Conservation (phyloP, 2,797 vertebrate species). For the Microchirus variegatus region DNA sequence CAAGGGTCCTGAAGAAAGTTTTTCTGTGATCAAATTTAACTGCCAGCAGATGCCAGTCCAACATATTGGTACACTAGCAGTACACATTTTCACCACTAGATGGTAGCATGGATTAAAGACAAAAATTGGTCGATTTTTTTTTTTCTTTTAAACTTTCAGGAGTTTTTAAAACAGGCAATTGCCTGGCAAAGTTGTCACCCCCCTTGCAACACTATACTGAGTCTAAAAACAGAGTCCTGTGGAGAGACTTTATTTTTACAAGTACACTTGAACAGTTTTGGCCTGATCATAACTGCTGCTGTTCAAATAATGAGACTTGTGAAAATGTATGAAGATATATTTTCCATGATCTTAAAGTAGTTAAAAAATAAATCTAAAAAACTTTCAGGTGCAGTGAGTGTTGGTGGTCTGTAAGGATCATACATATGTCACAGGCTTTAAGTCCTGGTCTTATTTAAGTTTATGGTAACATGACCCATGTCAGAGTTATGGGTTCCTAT, state of each 20-base stretch:
- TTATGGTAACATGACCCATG: slow-evolving; percentile 53
- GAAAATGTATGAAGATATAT: slow-evolving; percentile 35
- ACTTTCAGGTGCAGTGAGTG: slow-evolving; percentile 18
- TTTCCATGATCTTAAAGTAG: slow-evolving; percentile 17
- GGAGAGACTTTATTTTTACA: slow-evolving; percentile 28
- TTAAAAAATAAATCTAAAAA: slow-evolving; percentile 3
- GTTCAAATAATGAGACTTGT: slow-evolving; percentile 41
- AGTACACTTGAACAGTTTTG: slow-evolving; percentile 16
- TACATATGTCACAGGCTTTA: slow-evolving; percentile 27
- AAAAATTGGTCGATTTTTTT: slow-evolving; percentile 2
- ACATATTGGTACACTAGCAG: background rate
- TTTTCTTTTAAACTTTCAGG: background rate
- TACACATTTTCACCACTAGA: slow-evolving; percentile 43
- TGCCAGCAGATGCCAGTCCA: background rate
- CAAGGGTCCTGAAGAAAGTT: too few species aligned
- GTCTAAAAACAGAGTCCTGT: slow-evolving; percentile 19
- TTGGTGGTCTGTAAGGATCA: slow-evolving; percentile 46
- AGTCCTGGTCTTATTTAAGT: slow-evolving; percentile 39
- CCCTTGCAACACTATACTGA: slow-evolving; percentile 22
- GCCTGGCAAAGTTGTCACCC: slow-evolving; percentile 12
- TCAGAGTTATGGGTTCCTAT: slow-evolving; percentile 47
- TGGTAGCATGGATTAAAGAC: slow-evolving; percentile 49
- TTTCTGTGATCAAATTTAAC: too few species aligned
- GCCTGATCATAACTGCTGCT: slow-evolving; percentile 10
- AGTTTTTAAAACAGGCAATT: background rate